Conservation (phyloP, 2,888 invertebrate genomes). For the Tetragnatha montana region DNA sequence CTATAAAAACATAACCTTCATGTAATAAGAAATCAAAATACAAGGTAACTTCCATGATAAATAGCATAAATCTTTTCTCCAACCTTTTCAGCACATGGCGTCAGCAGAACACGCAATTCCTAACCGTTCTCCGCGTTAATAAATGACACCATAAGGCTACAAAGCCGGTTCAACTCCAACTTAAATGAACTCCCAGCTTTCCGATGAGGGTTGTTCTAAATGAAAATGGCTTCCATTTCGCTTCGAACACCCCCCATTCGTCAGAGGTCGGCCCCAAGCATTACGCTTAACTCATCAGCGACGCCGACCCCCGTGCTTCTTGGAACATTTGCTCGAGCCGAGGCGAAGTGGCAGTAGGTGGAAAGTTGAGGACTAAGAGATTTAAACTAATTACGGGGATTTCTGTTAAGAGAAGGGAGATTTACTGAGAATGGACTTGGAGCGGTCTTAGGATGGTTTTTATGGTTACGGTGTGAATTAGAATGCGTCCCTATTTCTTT, state of each 20-base stretch:
- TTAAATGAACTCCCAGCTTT: conserved; percentile 42
- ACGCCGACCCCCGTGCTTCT: not conserved
- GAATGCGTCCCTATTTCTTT: too few species aligned
- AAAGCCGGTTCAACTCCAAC: conserved; percentile 22
- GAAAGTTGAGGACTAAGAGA: conserved; percentile 11
- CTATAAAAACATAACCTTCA: too few species aligned
- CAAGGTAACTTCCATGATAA: conserved; percentile 6
- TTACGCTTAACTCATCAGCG: conserved; percentile 37
- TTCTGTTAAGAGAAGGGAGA: conserved; percentile 11
- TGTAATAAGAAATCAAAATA: not conserved
- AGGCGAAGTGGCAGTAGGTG: not conserved
- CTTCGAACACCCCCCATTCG: conserved; percentile 40
- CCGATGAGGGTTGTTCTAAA: conserved; percentile 14
- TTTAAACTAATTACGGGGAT: conserved; percentile 39
- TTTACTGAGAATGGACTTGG: not conserved
- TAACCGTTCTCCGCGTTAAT: not conserved
- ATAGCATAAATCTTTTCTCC: too few species aligned
- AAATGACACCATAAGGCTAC: conserved; percentile 28
- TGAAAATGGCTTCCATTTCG: conserved; percentile 49
- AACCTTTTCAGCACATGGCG: too few species aligned
- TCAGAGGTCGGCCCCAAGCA: conserved; percentile 24
- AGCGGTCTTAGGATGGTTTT: not conserved
- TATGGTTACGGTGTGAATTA: not conserved
- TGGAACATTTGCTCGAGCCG: not conserved
- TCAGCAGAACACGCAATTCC: not conserved